These are phyloP conservation scores for Calidris pygmaea DNA, from an alignment of 2,113 vertebrate species.

Conservation along the genomic window DNA sequence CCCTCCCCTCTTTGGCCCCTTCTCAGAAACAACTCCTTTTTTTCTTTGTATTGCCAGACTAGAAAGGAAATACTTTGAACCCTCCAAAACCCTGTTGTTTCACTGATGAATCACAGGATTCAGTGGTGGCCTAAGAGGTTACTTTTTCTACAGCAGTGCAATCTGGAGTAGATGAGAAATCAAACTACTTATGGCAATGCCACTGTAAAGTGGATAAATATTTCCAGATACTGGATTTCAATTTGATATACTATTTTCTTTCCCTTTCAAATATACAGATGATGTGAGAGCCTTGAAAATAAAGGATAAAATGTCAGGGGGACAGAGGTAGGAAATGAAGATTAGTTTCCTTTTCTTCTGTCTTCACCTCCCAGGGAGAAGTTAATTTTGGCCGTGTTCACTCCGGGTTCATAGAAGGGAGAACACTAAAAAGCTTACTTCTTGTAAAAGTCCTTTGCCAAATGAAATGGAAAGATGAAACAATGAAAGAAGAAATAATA, in stretches of 20 bases:
- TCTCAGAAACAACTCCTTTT: background rate
- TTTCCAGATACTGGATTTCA: slow-evolving; percentile 3
- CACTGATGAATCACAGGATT: slow-evolving; percentile 19
- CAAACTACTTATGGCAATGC: background rate
- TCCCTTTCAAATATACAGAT: background rate
- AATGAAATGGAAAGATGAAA: slow-evolving; percentile 58
- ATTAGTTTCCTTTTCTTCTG: slow-evolving; percentile 53
- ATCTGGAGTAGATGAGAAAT: slow-evolving; percentile 19
- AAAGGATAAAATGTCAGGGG: background rate
- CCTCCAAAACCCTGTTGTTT: slow-evolving; percentile 4
- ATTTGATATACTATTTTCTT: background rate
- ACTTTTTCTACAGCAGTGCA: background rate
- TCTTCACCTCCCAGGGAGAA: slow-evolving; percentile 37
- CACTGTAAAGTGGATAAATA: slow-evolving; percentile 27
- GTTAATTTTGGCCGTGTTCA: slow-evolving; percentile 61
- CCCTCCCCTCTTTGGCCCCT: background rate
- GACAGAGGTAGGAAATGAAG: background rate
- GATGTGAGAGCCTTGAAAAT: background rate
- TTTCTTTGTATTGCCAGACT: background rate
- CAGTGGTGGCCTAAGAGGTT: background rate
- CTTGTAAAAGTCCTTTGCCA: slow-evolving; percentile 58
- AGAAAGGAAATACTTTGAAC: slow-evolving; percentile 15
- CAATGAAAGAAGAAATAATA: slow-evolving; percentile 58
- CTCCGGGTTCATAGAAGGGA: slow-evolving; percentile 62
- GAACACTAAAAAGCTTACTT: slow-evolving; percentile 45